Evolutionary conservation across 2,888 invertebrate genomes (phyloP).

Genomic region (Sisyra terminalis): DNA sequence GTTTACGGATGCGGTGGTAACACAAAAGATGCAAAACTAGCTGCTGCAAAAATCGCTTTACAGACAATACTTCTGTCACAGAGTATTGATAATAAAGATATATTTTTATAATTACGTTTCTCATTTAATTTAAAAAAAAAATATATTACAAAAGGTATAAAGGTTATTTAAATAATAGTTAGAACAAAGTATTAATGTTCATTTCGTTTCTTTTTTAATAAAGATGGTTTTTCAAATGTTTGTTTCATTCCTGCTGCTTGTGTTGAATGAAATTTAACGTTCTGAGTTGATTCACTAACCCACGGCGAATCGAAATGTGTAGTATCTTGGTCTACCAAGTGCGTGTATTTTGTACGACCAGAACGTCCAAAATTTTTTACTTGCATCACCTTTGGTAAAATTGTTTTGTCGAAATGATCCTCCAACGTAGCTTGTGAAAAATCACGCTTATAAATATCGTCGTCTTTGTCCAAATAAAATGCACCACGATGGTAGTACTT

Average conservation of each 20-base stretch:
- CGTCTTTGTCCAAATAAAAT: constrained; percentile 91
- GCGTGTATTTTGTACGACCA: constrained; percentile 97
- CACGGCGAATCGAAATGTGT: constrained; percentile 96
- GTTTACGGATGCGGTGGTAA: constrained; percentile 58
- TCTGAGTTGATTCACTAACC: constrained; percentile 81
- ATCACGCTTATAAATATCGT: constrained; percentile 79
- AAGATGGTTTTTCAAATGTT: constrained; percentile 74
- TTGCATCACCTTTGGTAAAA: constrained; percentile 99
- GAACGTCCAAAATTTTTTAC: constrained; percentile 99
- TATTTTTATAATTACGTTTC: too few relatives aligned
- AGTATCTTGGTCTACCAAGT: constrained; percentile 97
- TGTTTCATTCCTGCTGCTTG: constrained; percentile 90
- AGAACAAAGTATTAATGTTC: constrained; percentile 17
- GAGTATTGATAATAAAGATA: background rate
- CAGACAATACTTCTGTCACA: constrained; percentile 24
- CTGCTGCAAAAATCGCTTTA: constrained; percentile 65
- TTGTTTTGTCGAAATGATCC: constrained; percentile 98
- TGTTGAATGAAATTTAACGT: constrained; percentile 70
- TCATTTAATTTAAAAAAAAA: too few relatives aligned
- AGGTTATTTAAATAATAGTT: too few relatives aligned
- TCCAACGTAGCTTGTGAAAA: constrained; percentile 93
- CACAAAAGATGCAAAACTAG: constrained; percentile 52
- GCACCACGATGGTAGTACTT: constrained; percentile 99
- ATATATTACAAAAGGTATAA: too few relatives aligned
- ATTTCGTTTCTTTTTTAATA: constrained; percentile 30